Base-by-base conservation (phyloP, 2,113 vertebrate genomes). In the Oceanites oceanicus region DNA sequence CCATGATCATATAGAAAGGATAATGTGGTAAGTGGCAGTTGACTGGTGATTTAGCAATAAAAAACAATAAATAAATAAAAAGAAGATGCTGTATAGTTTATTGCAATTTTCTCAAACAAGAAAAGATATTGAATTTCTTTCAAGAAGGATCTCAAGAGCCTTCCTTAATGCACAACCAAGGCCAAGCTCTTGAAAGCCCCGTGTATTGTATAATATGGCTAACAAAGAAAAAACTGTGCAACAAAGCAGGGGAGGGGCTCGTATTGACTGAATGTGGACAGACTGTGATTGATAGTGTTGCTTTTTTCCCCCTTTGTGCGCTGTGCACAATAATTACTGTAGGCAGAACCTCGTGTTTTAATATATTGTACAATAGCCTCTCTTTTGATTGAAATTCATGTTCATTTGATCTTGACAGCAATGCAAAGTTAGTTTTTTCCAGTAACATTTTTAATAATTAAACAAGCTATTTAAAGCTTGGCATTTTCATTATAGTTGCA, bases 401-500 rank as follows among this genome's bases (percentile, higher is more conserved):
- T 97, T 95, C 94, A 96, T 97, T 98, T 97, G 81, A 96, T 97
- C 97, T 97, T 95, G 95, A 93, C 92, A 96, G 95, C 96, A 95
- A 95, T 88, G 96, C 71, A 76, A 72, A 87, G 81, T 85, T 96
- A 96, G 89, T 97, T 98, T 91, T 83, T 93, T 86, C 94, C n/a
- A 38, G 91, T 73, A 95, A 81, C 97, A 95, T 97, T 98, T 98
- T 98, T 97, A 97, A 97, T 96, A 97, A 97, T 96, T 97, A 98
- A 98, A 96, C 96, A 96, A 92, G 88, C 94, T 94, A 88, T 96
- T 98, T 97, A 97, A 97, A 92, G 75, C 96, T 96, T 94, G 81
- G 92, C 70, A 96, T 97, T 89, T 97, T 85, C 93, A 95, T 96
- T 97, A 94, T 97, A 92, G 91, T 94, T 96, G 58, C 81, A 90